Percentiles rank a stretch among this genome's conserved stretches.
Evolutionary conservation across 2,888 invertebrate genomes (phyloP).

Genomic region (Stegana nigrithorax): DNA sequence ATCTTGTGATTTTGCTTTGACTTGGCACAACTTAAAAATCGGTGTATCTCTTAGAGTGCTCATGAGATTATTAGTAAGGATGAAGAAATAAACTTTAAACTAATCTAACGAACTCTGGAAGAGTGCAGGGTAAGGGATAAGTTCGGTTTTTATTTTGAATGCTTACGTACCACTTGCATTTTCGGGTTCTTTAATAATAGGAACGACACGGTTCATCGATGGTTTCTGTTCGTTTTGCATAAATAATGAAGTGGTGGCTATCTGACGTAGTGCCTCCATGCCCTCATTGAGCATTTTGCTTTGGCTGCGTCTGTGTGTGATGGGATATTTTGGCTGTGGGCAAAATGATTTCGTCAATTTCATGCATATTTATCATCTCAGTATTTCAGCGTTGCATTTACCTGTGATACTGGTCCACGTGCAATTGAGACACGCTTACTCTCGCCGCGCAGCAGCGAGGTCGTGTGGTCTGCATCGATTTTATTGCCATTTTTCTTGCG

Average conservation of each 20-base stretch:
- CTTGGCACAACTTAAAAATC: too few relatives aligned
- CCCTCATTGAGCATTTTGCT: constrained; percentile 69
- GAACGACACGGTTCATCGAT: constrained; percentile 64
- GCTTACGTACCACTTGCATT: constrained; percentile 34
- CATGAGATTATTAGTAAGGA: too few relatives aligned
- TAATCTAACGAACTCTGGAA: too few relatives aligned
- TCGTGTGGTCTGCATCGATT: constrained; percentile 68
- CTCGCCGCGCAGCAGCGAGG: constrained; percentile 67
- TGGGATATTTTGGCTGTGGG: constrained; percentile 58
- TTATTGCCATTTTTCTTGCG: constrained; percentile 70
- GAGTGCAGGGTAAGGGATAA: too few relatives aligned
- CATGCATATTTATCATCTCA: not conserved
- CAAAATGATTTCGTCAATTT: not conserved
- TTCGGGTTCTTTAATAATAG: constrained; percentile 68
- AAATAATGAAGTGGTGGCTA: constrained; percentile 69
- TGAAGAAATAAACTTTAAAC: too few relatives aligned
- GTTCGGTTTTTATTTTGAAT: too few relatives aligned
- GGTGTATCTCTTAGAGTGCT: too few relatives aligned
- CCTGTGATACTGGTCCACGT: constrained; percentile 64
- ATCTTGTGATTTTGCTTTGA: too few relatives aligned
- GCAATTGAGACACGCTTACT: constrained; percentile 68
- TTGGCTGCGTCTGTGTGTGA: constrained; percentile 65
- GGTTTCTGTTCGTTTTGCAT: constrained; percentile 69
- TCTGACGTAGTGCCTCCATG: constrained; percentile 68
- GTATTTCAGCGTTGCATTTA: constrained; percentile 39